Evolutionary conservation across 2,113 vertebrate species (phyloP).

Genomic region (Eulacestoma nigropectus): DNA sequence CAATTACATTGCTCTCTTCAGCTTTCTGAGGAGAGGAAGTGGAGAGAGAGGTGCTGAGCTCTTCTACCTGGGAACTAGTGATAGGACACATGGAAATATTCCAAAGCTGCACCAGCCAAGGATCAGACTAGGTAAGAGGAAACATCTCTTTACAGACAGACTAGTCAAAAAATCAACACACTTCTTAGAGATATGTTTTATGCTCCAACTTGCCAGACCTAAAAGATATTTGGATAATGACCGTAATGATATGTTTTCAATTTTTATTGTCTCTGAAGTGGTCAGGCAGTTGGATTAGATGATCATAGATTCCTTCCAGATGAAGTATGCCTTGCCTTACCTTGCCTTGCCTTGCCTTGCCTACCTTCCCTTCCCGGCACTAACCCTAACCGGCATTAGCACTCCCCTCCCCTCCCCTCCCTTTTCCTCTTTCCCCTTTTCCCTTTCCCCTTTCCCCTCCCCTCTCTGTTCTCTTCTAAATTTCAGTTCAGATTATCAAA

Average conservation of each 20-base stretch:
- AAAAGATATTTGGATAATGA: background rate
- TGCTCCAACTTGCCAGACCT: background rate
- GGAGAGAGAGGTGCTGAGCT: background rate
- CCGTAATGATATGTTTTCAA: background rate
- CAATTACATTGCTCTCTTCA: accelerated
- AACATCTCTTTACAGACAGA: background rate
- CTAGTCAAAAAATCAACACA: background rate
- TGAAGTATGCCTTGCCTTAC: background rate
- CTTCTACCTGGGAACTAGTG: background rate
- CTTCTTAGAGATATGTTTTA: background rate
- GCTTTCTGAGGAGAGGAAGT: background rate
- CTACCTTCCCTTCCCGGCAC: background rate
- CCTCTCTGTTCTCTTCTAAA: background rate
- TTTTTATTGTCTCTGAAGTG: background rate
- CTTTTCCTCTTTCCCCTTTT: too few relatives aligned
- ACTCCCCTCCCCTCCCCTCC: too few relatives aligned
- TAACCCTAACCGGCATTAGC: too few relatives aligned
- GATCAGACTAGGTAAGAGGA: background rate
- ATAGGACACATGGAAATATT: accelerated
- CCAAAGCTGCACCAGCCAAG: background rate
- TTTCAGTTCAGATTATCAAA: background rate
- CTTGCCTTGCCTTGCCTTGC: too few relatives aligned
- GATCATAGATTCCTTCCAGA: background rate
- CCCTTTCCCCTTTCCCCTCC: too few relatives aligned
- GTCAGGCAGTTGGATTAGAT: background rate